phyloP scores from a whole-genome alignment of 2,888 invertebrate genomes.

The Odontocolon sp. region DNA sequence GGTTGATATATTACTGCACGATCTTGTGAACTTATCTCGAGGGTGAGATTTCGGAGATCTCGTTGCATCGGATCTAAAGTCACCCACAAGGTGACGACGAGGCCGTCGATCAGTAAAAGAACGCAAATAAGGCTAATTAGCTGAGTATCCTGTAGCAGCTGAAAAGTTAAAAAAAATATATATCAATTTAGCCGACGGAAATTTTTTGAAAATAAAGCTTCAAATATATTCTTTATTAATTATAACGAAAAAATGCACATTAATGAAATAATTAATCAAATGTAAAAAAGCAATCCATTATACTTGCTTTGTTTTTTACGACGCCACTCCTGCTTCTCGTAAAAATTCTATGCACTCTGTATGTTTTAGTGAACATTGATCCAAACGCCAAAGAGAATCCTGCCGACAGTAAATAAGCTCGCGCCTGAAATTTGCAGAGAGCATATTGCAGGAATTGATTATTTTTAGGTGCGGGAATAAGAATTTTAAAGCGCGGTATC shows the following conservation, averaged over 20 bases:
- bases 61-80: slow-evolving; percentile 93
- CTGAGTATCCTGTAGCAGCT: slow-evolving; percentile 93
- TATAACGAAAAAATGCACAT: too few relatives aligned
- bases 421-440: slow-evolving; percentile 84
- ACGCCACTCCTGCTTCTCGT: slow-evolving; percentile 91
- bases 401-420: slow-evolving; percentile 93
- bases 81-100: slow-evolving; percentile 93
- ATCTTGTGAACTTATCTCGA: slow-evolving; percentile 89
- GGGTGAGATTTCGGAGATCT: slow-evolving; percentile 90
- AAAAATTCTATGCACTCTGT: slow-evolving; percentile 95
- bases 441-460: background rate
- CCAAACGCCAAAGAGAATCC: slow-evolving; percentile 96
- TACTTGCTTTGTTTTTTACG: slow-evolving; percentile 89
- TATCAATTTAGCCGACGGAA: too few relatives aligned
- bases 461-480: background rate
- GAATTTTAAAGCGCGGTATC: background rate
- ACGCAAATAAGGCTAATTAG: slow-evolving; percentile 92
- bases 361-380: slow-evolving; percentile 97
- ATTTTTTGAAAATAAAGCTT: too few relatives aligned
- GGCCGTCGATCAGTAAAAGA: slow-evolving; percentile 90
- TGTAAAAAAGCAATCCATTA: background rate
- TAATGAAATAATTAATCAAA: too few relatives aligned
- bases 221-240: too few relatives aligned
- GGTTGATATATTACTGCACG: slow-evolving; percentile 93
- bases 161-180: too few relatives aligned